Conservation (phyloP, 2,113 vertebrate species). For the Phalacrocorax brasilianus region DNA sequence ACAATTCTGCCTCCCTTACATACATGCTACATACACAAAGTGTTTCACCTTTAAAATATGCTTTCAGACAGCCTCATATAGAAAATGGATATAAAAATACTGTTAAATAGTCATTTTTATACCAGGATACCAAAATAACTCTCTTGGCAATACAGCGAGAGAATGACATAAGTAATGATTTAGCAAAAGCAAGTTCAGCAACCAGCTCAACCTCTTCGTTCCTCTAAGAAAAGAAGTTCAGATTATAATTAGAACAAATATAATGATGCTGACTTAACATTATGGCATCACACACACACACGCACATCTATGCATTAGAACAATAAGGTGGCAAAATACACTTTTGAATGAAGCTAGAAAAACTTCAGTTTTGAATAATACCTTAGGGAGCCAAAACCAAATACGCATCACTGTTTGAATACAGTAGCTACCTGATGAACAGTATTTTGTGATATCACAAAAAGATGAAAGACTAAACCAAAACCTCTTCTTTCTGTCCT, state of each 20-base stretch:
- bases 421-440: background rate
- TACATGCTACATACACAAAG: background rate
- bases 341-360: background rate
- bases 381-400: background rate
- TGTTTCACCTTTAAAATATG: background rate
- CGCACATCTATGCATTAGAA: background rate
- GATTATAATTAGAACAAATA: background rate
- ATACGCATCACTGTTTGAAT: background rate
- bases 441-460: background rate
- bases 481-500: background rate
- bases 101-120: background rate
- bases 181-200: background rate
- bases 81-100: background rate
- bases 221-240: background rate
- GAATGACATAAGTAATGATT: background rate
- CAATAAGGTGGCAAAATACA: background rate
- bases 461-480: background rate
- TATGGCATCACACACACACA: background rate
- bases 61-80: background rate
- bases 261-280: background rate
- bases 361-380: background rate
- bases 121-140: background rate
- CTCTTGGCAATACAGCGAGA: background rate
- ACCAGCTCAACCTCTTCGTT: background rate
- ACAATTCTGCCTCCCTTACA: background rate